Percentiles rank a stretch among this genome's conserved stretches.
These are phyloP conservation scores for Echinarachnius parma DNA, from an alignment of 53 echinoderm and acorn worm genomes.

Conservation along the genomic window DNA sequence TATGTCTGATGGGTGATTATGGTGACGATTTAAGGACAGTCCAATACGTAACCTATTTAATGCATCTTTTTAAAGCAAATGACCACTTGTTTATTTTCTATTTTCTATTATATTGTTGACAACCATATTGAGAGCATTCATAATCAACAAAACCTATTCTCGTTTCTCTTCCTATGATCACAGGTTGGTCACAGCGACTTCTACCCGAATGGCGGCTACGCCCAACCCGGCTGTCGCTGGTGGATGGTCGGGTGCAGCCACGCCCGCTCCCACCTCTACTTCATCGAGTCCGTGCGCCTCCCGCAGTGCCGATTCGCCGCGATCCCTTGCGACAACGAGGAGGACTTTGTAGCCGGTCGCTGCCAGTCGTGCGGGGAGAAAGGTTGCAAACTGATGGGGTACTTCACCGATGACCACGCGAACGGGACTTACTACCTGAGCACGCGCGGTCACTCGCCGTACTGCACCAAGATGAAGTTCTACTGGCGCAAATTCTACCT, in stretches of 20 bases:
- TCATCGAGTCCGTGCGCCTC: slow-evolving; percentile 57
- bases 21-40: too few species aligned
- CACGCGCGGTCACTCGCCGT: slow-evolving; percentile 23
- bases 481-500: slow-evolving; percentile 30
- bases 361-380: slow-evolving; percentile 66
- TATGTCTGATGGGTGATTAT: too few species aligned
- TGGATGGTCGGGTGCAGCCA: slow-evolving; percentile 86
- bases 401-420: slow-evolving; percentile 23
- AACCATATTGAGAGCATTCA: too few species aligned
- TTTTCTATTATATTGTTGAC: too few species aligned
- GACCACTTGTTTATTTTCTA: too few species aligned
- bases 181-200: slow-evolving; percentile 92
- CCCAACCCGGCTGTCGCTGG: slow-evolving; percentile 83
- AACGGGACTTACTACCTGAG: slow-evolving; percentile 35
- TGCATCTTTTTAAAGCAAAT: too few species aligned
- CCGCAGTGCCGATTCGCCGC: slow-evolving; percentile 66
- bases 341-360: slow-evolving; percentile 50
- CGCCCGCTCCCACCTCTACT: slow-evolving; percentile 73
- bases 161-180: not conserved
- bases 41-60: too few species aligned
- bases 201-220: slow-evolving; percentile 89
- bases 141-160: too few species aligned
- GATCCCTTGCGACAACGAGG: slow-evolving; percentile 59
- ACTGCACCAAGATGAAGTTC: slow-evolving; percentile 46
- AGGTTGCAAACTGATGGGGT: slow-evolving; percentile 83